These are phyloP conservation scores for Poicephalus gulielmi DNA, from an alignment of 2,113 vertebrate genomes.

Conservation along the genomic window DNA sequence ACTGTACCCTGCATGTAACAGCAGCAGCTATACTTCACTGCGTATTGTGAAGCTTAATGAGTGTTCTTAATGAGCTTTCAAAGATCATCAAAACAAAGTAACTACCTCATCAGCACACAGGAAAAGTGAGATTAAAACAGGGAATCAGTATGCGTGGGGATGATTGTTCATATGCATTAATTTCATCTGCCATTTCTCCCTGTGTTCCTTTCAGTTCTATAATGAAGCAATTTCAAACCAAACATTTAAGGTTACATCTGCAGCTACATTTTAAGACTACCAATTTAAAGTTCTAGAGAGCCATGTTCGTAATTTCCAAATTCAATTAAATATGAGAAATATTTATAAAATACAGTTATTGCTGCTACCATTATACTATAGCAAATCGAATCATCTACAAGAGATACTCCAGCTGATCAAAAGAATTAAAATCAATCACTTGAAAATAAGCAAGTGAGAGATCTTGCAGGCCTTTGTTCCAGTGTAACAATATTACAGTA, in stretches of 20 bases:
- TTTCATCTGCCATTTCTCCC: conserved; percentile 18
- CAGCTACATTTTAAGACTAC: neutral
- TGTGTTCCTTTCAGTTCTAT: neutral
- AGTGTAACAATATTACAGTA: neutral
- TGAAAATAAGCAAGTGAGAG: neutral
- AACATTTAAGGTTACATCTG: conserved; percentile 11
- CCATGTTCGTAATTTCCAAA: neutral
- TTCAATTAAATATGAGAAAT: conserved; percentile 37
- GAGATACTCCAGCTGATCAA: neutral
- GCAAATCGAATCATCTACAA: conserved; percentile 22
- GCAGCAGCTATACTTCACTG: conserved; percentile 38
- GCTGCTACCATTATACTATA: neutral
- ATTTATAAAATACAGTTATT: conserved; percentile 8
- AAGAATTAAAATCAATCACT: neutral
- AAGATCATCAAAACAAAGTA: conserved; percentile 52
- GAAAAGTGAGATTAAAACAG: conserved; percentile 43
- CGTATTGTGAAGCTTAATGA: conserved; percentile 35
- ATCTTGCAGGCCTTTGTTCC: neutral
- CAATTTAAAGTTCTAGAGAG: conserved; percentile 1
- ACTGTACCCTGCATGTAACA: conserved; percentile 13
- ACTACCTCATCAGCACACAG: conserved; percentile 14
- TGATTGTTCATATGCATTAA: conserved; percentile 20
- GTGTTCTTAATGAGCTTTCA: conserved; percentile 55
- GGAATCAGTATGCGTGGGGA: neutral
- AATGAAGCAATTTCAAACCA: conserved; percentile 30